phyloP scores from a whole-genome alignment of 2,888 invertebrate genomes.

The Temnothorax unifasciatus region DNA sequence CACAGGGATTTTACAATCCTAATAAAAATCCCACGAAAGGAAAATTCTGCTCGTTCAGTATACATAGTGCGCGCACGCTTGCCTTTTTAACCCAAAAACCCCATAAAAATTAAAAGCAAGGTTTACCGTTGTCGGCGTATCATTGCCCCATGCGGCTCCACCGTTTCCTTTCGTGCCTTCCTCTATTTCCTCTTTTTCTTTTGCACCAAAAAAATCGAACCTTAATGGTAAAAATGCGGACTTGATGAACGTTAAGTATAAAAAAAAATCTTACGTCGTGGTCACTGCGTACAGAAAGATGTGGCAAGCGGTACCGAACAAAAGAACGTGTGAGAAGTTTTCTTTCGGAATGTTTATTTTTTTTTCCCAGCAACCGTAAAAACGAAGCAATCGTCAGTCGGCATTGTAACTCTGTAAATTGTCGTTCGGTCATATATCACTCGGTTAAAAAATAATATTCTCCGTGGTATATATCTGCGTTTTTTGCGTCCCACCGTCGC shows the following conservation, averaged over 20 bases:
- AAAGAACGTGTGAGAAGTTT: constrained; percentile 60
- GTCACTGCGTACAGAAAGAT: background rate
- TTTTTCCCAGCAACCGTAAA: constrained; percentile 62
- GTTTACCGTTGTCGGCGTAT: constrained; percentile 70
- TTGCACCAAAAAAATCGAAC: constrained; percentile 41
- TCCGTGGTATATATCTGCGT: constrained; percentile 45
- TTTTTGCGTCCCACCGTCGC: constrained; percentile 5
- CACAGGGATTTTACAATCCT: constrained; percentile 71
- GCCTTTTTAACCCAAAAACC: constrained; percentile 73
- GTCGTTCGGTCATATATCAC: constrained; percentile 75
- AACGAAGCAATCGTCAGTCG: constrained; percentile 74
- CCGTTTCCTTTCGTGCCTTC: constrained; percentile 56
- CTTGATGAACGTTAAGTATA: background rate
- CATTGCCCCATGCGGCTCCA: constrained; percentile 65
- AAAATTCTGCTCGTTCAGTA: constrained; percentile 5
- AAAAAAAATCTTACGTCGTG: constrained; percentile 4
- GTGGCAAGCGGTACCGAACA: background rate
- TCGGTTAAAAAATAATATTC: constrained; percentile 76
- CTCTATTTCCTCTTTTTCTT: constrained; percentile 49
- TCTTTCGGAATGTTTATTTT: constrained; percentile 51
- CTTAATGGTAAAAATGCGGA: constrained; percentile 12
- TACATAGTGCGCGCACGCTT: constrained; percentile 17
- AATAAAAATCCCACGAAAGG: constrained; percentile 70
- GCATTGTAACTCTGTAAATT: constrained; percentile 76
- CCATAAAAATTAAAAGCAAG: constrained; percentile 82